Conservation (phyloP, 2,797 vertebrate genomes). For the Notoglanidium macrostoma region DNA sequence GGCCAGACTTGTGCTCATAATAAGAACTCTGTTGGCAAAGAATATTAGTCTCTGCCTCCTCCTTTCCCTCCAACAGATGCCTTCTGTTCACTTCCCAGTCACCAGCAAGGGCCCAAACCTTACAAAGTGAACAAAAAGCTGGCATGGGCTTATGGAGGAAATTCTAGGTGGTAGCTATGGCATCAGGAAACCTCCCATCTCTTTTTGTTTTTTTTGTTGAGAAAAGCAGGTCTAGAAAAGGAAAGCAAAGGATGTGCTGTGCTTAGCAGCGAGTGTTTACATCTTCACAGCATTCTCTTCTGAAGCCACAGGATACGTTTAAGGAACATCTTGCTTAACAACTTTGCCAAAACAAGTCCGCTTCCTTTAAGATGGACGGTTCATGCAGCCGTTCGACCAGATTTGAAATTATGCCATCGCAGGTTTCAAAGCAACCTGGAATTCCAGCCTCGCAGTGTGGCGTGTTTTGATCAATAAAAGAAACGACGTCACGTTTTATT, state of each 20-base stretch:
- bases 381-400: neutral
- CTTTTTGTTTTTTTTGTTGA: neutral
- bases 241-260: neutral
- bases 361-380: neutral
- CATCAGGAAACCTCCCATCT: constrained; percentile 16
- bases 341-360: neutral
- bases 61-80: constrained; percentile 47
- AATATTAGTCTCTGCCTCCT: constrained; percentile 26
- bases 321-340: neutral
- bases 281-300: neutral
- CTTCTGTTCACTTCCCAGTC: constrained; percentile 49
- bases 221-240: neutral
- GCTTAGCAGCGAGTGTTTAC: neutral
- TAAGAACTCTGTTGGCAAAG: constrained; percentile 70
- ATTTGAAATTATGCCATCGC: no score
- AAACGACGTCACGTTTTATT: neutral
- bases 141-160: constrained; percentile 28
- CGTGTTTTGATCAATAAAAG: neutral
- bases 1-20: constrained; percentile 71
- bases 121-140: constrained; percentile 32
- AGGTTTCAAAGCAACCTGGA: neutral
- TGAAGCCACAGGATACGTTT: neutral
- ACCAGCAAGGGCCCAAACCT: constrained; percentile 25
- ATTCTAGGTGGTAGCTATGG: constrained; percentile 43
- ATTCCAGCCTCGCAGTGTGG: neutral